A percentile compares a stretch with the other conserved stretches of the same genome.
These are phyloP conservation scores for Amblyjoppa fuscipennis DNA, from an alignment of 2,888 invertebrate species.

Conservation along the genomic window DNA sequence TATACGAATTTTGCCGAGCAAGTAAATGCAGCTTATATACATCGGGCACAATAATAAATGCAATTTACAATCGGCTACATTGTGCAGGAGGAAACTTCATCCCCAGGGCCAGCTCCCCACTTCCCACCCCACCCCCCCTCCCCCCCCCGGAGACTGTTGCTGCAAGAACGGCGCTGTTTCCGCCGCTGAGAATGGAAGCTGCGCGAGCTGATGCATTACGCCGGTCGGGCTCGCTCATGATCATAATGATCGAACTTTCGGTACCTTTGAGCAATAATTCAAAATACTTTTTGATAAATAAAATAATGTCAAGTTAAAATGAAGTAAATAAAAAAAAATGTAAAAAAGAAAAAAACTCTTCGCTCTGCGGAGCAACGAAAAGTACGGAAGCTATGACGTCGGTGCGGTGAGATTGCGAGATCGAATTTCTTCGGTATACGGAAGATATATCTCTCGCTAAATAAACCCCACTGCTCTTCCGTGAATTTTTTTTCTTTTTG, in stretches of 20 bases:
- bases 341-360: too few species aligned
- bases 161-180: background rate
- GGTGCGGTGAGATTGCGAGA: too few species aligned
- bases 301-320: too few species aligned
- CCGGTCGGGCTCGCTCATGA: background rate
- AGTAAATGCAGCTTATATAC: background rate
- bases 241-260: background rate
- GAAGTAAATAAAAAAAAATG: too few species aligned
- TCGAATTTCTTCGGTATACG: too few species aligned
- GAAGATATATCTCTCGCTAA: too few species aligned
- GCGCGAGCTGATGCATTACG: background rate
- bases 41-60: conserved; percentile 34
- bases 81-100: conserved; percentile 12
- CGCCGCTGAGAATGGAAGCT: background rate
- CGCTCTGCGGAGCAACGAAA: too few species aligned
- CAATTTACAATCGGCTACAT: conserved; percentile 26
- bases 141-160: background rate
- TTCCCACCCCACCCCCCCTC: background rate
- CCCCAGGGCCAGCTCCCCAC: background rate
- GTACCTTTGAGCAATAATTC: background rate
- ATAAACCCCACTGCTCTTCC: too few species aligned
- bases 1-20: conserved; percentile 25
- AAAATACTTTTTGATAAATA: too few species aligned
- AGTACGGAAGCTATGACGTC: too few species aligned
- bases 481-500: too few species aligned